These are phyloP conservation scores for Silurus glanis DNA, from an alignment of 2,113 vertebrate genomes.

Conservation along the genomic window DNA sequence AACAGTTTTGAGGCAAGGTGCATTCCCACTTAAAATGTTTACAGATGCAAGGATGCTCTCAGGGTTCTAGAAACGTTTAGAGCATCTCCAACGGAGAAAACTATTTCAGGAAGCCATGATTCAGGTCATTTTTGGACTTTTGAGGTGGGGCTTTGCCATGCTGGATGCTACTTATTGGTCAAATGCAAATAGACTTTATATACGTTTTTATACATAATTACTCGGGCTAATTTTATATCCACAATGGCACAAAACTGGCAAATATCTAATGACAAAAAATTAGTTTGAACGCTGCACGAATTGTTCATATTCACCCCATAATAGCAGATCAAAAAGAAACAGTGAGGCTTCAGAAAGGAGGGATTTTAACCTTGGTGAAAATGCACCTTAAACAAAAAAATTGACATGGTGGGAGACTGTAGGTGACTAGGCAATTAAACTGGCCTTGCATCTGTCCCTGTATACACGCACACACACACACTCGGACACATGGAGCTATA, in stretches of 20 bases:
- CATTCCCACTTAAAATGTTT: neutral
- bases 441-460: constrained; percentile 19
- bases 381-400: neutral
- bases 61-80: neutral
- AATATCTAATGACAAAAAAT: neutral
- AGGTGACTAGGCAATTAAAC: constrained; percentile 1
- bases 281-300: neutral
- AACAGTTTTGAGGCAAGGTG: neutral
- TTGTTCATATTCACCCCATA: neutral
- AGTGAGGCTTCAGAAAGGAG: neutral
- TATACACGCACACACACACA: neutral
- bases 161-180: neutral
- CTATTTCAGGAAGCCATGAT: neutral
- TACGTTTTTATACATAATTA: neutral
- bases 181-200: neutral
- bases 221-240: neutral
- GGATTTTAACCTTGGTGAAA: neutral
- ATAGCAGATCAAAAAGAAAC: neutral
- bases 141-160: neutral
- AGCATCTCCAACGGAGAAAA: neutral
- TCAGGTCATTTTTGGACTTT: neutral
- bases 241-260: neutral
- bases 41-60: neutral
- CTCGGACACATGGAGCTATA: constrained; percentile 33
- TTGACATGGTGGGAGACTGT: neutral